phyloP scores from a whole-genome alignment of 2,113 vertebrate species.

The Corvus cornix region DNA sequence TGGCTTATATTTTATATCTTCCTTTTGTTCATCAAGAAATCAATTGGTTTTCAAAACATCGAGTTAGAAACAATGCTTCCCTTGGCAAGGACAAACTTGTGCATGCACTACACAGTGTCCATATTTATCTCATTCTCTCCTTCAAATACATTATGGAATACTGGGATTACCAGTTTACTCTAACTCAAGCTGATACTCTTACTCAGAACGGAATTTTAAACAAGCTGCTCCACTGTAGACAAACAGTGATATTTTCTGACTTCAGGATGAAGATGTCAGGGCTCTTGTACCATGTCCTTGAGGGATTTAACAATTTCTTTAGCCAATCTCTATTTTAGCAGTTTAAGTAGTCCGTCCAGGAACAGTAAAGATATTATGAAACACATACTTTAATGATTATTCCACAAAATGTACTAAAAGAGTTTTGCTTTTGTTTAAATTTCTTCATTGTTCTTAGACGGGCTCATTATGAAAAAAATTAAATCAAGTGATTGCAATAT shows the following conservation, averaged over 20 bases:
- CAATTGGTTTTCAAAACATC: accelerated
- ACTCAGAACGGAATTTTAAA: not conserved
- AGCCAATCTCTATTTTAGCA: not conserved
- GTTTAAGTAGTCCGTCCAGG: not conserved
- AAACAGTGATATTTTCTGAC: not conserved
- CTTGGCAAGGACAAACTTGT: not conserved
- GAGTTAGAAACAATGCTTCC: not conserved
- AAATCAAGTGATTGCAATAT: not conserved
- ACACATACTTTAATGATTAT: not conserved
- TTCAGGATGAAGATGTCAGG: not conserved
- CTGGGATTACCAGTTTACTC: not conserved
- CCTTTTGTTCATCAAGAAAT: not conserved
- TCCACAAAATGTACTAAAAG: not conserved
- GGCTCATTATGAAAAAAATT: not conserved
- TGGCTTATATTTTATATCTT: not conserved
- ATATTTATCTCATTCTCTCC: not conserved
- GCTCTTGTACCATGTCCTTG: accelerated
- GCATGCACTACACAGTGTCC: not conserved
- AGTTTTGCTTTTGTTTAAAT: not conserved
- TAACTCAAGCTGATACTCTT: not conserved
- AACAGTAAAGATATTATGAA: not conserved
- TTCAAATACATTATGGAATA: not conserved
- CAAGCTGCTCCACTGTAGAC: not conserved
- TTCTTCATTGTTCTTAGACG: not conserved
- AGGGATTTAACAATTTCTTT: not conserved